phyloP scores from a whole-genome alignment of 2,888 invertebrate species.

The Cinara cedri region DNA sequence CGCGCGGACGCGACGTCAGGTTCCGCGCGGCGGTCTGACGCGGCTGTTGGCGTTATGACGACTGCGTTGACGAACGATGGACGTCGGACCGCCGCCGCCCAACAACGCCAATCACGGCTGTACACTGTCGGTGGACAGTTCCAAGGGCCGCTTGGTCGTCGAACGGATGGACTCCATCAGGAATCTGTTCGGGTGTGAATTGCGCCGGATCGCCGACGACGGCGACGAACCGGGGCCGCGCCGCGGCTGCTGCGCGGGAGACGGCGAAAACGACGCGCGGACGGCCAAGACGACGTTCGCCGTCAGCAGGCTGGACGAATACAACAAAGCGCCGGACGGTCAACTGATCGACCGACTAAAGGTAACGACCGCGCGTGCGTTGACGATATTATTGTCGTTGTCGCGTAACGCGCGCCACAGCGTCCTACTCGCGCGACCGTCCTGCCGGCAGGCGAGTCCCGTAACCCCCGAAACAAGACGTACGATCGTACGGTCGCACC shows the following conservation, averaged over 20 bases:
- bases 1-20: background rate
- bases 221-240: background rate
- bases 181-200: slow-evolving; percentile 50
- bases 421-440: background rate
- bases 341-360: slow-evolving; percentile 38
- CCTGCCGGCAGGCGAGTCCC: no score
- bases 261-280: background rate
- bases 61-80: slow-evolving; percentile 8
- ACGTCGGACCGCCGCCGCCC: background rate
- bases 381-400: background rate
- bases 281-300: slow-evolving; percentile 26
- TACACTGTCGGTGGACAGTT: slow-evolving; percentile 36
- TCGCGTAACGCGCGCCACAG: background rate
- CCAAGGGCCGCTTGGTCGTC: slow-evolving; percentile 44
- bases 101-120: background rate
- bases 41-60: background rate
- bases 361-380: slow-evolving; percentile 14
- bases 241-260: background rate
- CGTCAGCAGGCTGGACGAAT: slow-evolving; percentile 41
- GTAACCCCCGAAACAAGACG: no score
- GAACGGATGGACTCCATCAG: slow-evolving; percentile 46
- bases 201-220: background rate
- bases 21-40: background rate
- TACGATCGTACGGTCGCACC: no score
- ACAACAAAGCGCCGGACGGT: slow-evolving; percentile 5